These are phyloP conservation scores for Aythya baeri DNA, from an alignment of 2,113 vertebrate species.

Conservation along the genomic window DNA sequence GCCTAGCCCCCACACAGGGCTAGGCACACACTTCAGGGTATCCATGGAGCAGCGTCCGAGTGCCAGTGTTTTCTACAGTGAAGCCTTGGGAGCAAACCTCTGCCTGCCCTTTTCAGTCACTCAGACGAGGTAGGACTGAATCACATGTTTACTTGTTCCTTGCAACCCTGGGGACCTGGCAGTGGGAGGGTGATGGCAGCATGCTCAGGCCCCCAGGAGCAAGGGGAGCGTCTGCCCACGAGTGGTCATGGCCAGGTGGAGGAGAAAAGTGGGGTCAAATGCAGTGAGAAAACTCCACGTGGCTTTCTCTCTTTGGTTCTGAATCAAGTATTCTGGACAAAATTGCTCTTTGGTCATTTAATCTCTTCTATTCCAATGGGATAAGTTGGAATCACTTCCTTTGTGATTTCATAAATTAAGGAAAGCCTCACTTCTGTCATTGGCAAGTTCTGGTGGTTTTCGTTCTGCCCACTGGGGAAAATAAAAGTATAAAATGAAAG, in stretches of 20 bases:
- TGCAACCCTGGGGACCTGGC: neutral
- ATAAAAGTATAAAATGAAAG: neutral
- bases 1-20: neutral
- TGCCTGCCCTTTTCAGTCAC: neutral
- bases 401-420: neutral
- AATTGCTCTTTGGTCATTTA: neutral
- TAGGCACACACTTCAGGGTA: neutral
- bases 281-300: neutral
- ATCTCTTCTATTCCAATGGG: neutral
- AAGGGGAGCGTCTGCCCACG: neutral
- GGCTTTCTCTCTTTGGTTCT: neutral
- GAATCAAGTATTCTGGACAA: neutral
- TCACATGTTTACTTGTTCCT: accelerated
- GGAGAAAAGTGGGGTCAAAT: neutral
- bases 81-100: neutral
- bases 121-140: neutral
- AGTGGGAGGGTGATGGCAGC: accelerated
- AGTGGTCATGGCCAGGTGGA: too few species aligned
- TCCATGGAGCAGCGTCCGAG: neutral
- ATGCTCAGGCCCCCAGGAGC: neutral
- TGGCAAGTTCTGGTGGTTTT: neutral
- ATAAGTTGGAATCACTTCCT: neutral
- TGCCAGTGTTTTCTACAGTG: neutral
- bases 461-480: neutral
- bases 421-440: neutral